Conservation (phyloP, 2,797 vertebrate species). For the Lerista edwardsae region DNA sequence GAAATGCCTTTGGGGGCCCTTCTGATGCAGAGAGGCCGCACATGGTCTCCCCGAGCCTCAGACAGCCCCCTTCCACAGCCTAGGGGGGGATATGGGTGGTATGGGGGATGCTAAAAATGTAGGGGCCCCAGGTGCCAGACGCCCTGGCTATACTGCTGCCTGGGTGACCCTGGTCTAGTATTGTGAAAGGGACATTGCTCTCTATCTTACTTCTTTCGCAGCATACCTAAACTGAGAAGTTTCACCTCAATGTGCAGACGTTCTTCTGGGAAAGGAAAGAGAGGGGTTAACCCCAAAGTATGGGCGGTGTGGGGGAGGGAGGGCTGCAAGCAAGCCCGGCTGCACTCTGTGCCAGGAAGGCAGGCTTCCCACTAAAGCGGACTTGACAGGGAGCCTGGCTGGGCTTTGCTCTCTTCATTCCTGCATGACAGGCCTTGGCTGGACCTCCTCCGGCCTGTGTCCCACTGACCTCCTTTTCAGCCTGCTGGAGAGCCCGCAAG, state of each 20-base stretch:
- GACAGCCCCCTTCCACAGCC: too few relatives aligned
- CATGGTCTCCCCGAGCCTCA: too few relatives aligned
- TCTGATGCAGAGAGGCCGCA: too few relatives aligned
- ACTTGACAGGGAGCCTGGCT: rapidly evolving
- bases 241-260: not conserved
- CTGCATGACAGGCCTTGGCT: not conserved
- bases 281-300: not conserved
- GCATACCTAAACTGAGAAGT: too few relatives aligned
- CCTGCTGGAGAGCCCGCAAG: not conserved
- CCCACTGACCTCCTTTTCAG: slow-evolving; percentile 39
- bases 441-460: slow-evolving; percentile 8
- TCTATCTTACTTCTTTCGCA: too few relatives aligned
- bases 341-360: not conserved
- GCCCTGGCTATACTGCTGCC: too few relatives aligned
- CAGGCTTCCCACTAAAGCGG: not conserved
- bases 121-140: too few relatives aligned
- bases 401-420: not conserved
- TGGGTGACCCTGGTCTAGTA: too few relatives aligned
- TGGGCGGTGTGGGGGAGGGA: not conserved
- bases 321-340: not conserved
- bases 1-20: too few relatives aligned
- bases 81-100: too few relatives aligned
- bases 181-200: too few relatives aligned
- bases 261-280: not conserved
- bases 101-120: too few relatives aligned